phyloP scores from a whole-genome alignment of 2,113 vertebrate genomes.

The Excalfactoria chinensis region DNA sequence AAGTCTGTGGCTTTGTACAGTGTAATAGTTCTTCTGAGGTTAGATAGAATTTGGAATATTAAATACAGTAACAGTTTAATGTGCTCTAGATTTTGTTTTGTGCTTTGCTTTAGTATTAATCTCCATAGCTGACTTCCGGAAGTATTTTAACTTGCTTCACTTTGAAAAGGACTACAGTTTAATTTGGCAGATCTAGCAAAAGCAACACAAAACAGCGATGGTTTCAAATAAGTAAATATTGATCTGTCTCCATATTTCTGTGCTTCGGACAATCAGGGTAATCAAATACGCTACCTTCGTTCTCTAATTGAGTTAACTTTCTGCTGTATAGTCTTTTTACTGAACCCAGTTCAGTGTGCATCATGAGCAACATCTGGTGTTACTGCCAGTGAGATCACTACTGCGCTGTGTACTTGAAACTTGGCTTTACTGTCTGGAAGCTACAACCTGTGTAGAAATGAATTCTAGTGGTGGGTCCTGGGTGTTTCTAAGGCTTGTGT shows the following conservation, averaged over 20 bases:
- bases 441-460: background rate
- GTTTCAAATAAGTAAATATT: background rate
- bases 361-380: background rate
- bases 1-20: background rate
- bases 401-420: background rate
- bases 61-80: background rate
- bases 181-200: background rate
- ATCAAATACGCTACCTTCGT: background rate
- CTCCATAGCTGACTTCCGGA: fast-evolving
- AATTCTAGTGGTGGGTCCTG: background rate
- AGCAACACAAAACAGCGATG: background rate
- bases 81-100: fast-evolving
- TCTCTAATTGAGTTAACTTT: background rate
- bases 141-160: background rate
- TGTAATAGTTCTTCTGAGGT: background rate
- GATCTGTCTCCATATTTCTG: background rate
- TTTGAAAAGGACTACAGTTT: background rate
- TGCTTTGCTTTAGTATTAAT: background rate
- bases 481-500: background rate
- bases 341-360: background rate
- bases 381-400: background rate
- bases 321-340: background rate
- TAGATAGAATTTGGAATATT: background rate
- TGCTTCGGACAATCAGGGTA: background rate
- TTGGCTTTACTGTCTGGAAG: background rate